These are phyloP conservation scores for Hydrozoanthus tunicans DNA, from an alignment of 64 coral and sea anemone species.

Conservation along the genomic window DNA sequence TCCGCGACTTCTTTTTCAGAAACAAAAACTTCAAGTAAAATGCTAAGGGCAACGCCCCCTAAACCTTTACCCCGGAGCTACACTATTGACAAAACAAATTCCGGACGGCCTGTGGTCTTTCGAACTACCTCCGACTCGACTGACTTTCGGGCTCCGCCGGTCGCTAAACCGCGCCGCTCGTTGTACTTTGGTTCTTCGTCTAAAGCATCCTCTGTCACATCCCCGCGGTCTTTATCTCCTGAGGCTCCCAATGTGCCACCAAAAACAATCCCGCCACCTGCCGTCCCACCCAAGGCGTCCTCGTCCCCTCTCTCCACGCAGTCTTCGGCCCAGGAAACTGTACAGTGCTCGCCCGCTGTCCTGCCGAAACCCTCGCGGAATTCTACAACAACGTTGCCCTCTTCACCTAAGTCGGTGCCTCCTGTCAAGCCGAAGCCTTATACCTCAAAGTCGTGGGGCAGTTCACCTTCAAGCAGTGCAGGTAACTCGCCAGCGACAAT, in stretches of 20 bases:
- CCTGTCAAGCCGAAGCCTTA: slow-evolving; percentile 32
- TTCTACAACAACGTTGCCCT: background rate
- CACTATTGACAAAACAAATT: slow-evolving; percentile 10
- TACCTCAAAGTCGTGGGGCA: slow-evolving; percentile 21
- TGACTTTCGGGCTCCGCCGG: background rate
- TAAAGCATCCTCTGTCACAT: background rate
- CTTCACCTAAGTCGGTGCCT: background rate
- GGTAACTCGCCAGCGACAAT: slow-evolving; percentile 1
- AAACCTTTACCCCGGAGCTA: slow-evolving; percentile 36
- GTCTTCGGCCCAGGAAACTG: background rate
- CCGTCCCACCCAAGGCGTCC: background rate
- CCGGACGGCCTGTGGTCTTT: background rate
- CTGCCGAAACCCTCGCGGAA: slow-evolving; percentile 32
- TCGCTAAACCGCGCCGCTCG: slow-evolving; percentile 47
- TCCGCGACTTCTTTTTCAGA: background rate
- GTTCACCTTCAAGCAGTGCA: background rate
- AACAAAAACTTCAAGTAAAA: slow-evolving; percentile 6
- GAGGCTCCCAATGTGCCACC: background rate
- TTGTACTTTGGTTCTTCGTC: slow-evolving; percentile 36
- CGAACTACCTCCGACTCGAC: slow-evolving; percentile 19
- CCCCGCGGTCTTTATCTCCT: background rate
- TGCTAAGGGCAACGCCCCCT: background rate
- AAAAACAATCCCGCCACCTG: background rate
- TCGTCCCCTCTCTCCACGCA: background rate
- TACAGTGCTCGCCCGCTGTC: background rate